Evolutionary conservation across 53 echinoderm and acorn worm genomes (phyloP), one percentile per base, ranked within the genome.

Genomic region (Patiria pectinifera): DNA sequence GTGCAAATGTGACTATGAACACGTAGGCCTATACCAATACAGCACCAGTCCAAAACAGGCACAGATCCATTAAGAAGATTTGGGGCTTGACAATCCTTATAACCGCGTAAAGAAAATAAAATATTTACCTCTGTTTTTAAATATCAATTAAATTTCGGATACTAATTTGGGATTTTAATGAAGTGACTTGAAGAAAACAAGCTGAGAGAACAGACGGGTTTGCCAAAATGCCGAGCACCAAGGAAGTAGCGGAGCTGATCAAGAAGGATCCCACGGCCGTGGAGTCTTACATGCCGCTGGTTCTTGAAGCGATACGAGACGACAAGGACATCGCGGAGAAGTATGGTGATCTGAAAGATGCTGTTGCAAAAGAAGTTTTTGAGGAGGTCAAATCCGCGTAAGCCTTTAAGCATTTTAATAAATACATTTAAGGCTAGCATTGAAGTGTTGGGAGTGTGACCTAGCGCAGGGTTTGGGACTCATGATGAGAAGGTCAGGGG

Each of bases 231-330:
- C 21, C 89, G 18, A 80, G 43, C 19, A 43, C 72, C 0, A 44
- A 79, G 44, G 93, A 93, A 26, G 71, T 93, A n/a, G 83, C 82
- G 2, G 46, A 82, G 63, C 16, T 82, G 74, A 87, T 93, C 11
- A 12, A 82, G 78, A 46, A 71, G 35, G 93, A 87, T 45, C 93
- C 87, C 8, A 60, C 93, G 63, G 70, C 87, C 44, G 82, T 93
- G 18, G 93, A 81, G 21, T 49, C 86, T 24, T 92, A 87, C 87
- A 87, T 93, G 81, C 93, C 93, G n/a, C 59, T 58, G 43, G 82
- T 87, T 49, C 43, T 93, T 21, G 62, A 87, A 23, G 87, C 74
- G 21, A 87, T 93, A 82, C 53, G 60, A 74, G 83, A 87, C 23
- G 87, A 93, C 69, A 76, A 87, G 45, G 87, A 72, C 8, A 59